A percentile compares a stretch with the other conserved stretches of the same genome.
Evolutionary conservation across 92 coral and sea anemone genomes (phyloP).

Genomic region (Desmophyllum pertusum): DNA sequence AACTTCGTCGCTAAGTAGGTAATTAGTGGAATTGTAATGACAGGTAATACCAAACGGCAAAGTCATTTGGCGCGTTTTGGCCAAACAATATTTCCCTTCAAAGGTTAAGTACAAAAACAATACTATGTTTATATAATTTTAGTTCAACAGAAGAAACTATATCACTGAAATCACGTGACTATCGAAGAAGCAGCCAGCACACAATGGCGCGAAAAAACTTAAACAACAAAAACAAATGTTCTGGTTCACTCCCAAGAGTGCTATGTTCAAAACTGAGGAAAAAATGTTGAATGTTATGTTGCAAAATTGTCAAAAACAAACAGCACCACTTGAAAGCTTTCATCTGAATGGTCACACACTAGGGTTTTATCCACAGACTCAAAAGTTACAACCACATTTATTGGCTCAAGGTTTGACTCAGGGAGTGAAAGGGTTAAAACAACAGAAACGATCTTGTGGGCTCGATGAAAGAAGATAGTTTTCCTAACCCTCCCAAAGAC

Average conservation of each 20-base stretch:
- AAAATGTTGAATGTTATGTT: too few species aligned
- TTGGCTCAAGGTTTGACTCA: too few species aligned
- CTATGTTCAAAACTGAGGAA: too few species aligned
- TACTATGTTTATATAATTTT: not conserved
- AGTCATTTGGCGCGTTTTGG: not conserved
- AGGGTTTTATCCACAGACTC: too few species aligned
- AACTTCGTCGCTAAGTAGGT: not conserved
- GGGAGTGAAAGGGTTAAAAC: too few species aligned
- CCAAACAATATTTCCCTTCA: not conserved
- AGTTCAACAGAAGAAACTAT: not conserved
- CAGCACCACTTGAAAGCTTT: too few species aligned
- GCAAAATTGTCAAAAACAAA: too few species aligned
- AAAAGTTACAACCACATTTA: too few species aligned
- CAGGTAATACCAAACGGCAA: slow-evolving; percentile 6
- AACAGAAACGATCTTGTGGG: not conserved
- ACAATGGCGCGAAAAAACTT: not conserved
- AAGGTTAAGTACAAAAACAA: slow-evolving; percentile 1
- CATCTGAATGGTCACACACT: too few species aligned
- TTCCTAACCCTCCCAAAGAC: not conserved
- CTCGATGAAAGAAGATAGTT: not conserved
- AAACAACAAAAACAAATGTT: not conserved
- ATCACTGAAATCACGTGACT: not conserved
- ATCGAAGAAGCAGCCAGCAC: not conserved
- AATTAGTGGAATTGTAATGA: not conserved
- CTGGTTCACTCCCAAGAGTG: not conserved